phyloP scores from a whole-genome alignment of 1,140 invertebrate genomes.

The Eupeodes corollae region DNA sequence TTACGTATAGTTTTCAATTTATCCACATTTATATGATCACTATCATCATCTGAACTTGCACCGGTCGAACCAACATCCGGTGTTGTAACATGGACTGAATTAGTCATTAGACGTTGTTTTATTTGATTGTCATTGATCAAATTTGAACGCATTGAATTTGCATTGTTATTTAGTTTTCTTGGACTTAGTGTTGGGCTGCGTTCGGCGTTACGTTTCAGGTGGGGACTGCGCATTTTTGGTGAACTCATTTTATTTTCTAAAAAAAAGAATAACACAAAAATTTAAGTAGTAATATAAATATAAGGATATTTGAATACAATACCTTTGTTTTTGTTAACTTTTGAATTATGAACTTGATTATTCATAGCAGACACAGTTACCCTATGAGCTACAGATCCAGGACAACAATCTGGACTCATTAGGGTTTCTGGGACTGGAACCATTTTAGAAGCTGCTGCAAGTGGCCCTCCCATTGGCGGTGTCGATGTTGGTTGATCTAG shows the following conservation, averaged over 20 bases:
- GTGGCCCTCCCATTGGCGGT: slow-evolving; percentile 36
- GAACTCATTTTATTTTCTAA: slow-evolving; percentile 34
- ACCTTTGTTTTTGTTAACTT: slow-evolving; percentile 35
- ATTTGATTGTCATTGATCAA: slow-evolving; percentile 5
- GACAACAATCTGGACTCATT: slow-evolving; percentile 70
- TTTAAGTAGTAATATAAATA: background rate
- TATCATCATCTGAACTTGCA: slow-evolving; percentile 30
- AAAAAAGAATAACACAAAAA: background rate
- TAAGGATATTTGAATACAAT: background rate
- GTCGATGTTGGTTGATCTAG: slow-evolving; percentile 1
- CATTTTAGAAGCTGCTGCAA: slow-evolving; percentile 70
- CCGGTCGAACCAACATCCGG: slow-evolving; percentile 12
- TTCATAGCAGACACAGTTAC: slow-evolving; percentile 23
- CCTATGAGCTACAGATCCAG: slow-evolving; percentile 35
- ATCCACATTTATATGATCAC: slow-evolving; percentile 37
- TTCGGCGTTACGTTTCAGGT: slow-evolving; percentile 18
- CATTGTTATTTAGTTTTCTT: slow-evolving; percentile 12
- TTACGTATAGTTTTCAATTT: slow-evolving; percentile 37
- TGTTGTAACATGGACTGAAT: slow-evolving; percentile 1
- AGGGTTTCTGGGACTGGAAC: slow-evolving; percentile 74
- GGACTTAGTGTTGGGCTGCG: slow-evolving; percentile 26
- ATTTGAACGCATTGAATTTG: background rate
- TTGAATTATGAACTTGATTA: slow-evolving; percentile 26
- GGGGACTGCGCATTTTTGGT: slow-evolving; percentile 28
- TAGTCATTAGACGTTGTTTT: slow-evolving; percentile 5